phyloP scores from a whole-genome alignment of 1,140 invertebrate genomes.

The Mycetomoellerius zeteki region DNA sequence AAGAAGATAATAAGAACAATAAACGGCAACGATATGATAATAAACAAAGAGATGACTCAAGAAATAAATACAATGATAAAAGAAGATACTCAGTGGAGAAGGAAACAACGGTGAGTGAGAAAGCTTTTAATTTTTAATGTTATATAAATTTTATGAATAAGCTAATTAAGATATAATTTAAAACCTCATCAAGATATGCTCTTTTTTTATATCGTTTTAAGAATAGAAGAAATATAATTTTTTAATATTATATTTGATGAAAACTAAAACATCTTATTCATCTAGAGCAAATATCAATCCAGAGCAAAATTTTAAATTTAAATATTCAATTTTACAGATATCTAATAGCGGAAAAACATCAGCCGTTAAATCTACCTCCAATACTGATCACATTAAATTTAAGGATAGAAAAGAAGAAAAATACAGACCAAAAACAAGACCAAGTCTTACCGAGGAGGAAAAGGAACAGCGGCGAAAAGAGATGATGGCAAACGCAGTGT shows the following conservation, averaged over 20 bases:
- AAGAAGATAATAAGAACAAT: neutral
- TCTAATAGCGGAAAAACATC: neutral
- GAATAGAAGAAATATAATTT: neutral
- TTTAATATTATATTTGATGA: neutral
- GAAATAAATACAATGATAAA: conserved; percentile 18
- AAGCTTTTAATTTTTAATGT: neutral
- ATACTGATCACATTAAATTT: neutral
- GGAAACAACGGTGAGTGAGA: conserved; percentile 12
- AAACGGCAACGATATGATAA: conserved; percentile 21
- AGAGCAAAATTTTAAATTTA: neutral
- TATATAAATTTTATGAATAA: neutral
- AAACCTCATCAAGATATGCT: neutral
- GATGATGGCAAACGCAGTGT: conserved; percentile 94
- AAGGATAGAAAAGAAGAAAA: conserved; percentile 43
- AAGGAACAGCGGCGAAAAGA: conserved; percentile 91
- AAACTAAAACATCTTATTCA: neutral
- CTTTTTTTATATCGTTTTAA: neutral
- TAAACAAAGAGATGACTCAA: neutral
- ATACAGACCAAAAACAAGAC: conserved; percentile 61
- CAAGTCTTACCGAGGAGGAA: conserved; percentile 89
- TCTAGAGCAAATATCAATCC: no score
- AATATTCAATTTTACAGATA: conserved; percentile 13
- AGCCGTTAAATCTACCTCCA: neutral
- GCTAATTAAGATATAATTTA: neutral
- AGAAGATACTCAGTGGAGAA: conserved; percentile 27